These are phyloP conservation scores for Euschistus heros DNA, from an alignment of 1,140 invertebrate species.

Conservation along the genomic window DNA sequence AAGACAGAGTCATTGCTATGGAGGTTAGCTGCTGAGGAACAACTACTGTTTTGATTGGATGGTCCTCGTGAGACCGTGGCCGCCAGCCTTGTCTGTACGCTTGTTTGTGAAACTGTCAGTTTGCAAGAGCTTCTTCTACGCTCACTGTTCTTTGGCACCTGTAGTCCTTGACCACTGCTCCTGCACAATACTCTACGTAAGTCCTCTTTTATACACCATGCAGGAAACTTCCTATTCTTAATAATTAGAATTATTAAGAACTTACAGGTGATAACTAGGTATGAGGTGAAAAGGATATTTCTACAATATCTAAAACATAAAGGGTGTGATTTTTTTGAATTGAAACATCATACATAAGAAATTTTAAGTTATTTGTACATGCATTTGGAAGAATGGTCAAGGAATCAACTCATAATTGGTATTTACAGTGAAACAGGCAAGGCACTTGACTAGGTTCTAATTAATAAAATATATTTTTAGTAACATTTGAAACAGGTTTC, in stretches of 20 bases:
- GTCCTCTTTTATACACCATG: neutral
- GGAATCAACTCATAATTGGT: too few species aligned
- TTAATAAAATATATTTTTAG: too few species aligned
- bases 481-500: too few species aligned
- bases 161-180: conserved; percentile 3
- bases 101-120: conserved; percentile 27
- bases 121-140: conserved; percentile 28
- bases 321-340: neutral
- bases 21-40: conserved; percentile 1
- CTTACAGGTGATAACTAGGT: too few species aligned
- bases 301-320: too few species aligned
- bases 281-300: neutral
- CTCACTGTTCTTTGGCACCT: conserved; percentile 15
- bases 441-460: too few species aligned
- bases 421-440: too few species aligned
- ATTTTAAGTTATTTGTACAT: too few species aligned
- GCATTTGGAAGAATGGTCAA: too few species aligned
- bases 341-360: neutral
- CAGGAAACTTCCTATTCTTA: neutral
- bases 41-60: conserved; percentile 18
- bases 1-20: conserved; percentile 11
- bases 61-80: conserved; percentile 19
- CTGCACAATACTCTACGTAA: neutral
- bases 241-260: neutral
- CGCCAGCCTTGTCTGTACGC: conserved; percentile 27